A percentile compares a stretch with the other conserved stretches of the same genome.
phyloP scores from a whole-genome alignment of 2,113 vertebrate species.

The Gymnocephalus cernua region DNA sequence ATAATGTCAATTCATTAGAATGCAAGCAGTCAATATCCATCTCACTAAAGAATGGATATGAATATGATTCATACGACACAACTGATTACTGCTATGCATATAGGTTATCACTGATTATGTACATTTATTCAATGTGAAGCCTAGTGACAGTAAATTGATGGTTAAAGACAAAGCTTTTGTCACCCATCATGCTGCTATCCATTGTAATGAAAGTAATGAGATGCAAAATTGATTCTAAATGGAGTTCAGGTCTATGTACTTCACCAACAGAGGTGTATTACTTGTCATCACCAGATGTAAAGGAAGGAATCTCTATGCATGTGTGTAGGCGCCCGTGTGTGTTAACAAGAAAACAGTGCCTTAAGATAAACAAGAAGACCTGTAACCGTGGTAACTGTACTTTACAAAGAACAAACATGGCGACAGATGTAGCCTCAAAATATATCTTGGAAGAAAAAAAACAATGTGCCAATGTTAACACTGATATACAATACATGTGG shows the following conservation, averaged over 20 bases:
- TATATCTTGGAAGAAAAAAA: too few species aligned
- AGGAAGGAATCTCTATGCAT: too few species aligned
- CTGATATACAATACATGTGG: too few species aligned
- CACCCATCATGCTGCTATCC: constrained; percentile 7
- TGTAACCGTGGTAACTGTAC: too few species aligned
- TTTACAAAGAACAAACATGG: too few species aligned
- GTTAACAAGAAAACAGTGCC: too few species aligned
- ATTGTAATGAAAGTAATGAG: constrained; percentile 10
- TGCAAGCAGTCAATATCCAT: not conserved
- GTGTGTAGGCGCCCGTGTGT: too few species aligned
- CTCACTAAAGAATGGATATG: constrained; percentile 1
- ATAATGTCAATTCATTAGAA: constrained; percentile 3
- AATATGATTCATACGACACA: constrained; percentile 25
- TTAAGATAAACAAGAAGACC: too few species aligned
- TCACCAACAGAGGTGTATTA: not conserved
- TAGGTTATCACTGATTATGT: not conserved
- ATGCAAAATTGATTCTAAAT: not conserved
- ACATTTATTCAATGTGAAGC: constrained; percentile 4
- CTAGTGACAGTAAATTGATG: constrained; percentile 7
- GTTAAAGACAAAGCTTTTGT: constrained; percentile 6
- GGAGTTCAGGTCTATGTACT: constrained; percentile 1
- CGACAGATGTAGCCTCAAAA: too few species aligned
- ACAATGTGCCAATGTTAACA: too few species aligned
- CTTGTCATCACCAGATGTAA: too few species aligned
- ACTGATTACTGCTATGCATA: constrained; percentile 7